phyloP scores from a whole-genome alignment of 1,140 invertebrate genomes.

The Pseudomyrmex gracilis region DNA sequence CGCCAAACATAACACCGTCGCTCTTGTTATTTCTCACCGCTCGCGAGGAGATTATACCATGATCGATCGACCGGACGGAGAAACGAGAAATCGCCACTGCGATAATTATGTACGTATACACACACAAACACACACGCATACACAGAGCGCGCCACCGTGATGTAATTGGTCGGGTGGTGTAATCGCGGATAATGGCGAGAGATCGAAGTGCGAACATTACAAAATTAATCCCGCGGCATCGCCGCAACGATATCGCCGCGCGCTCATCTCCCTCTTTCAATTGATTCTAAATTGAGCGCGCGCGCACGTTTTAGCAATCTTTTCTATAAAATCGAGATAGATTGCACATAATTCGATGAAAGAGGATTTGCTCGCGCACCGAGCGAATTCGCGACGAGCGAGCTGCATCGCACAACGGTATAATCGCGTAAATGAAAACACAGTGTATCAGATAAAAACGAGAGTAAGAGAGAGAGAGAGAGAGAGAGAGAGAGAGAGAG shows the following conservation, averaged over 20 bases:
- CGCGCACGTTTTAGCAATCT: background rate
- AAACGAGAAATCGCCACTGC: slow-evolving; percentile 62
- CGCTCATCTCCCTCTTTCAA: too few species aligned
- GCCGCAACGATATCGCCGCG: background rate
- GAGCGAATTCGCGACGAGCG: background rate
- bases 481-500: background rate
- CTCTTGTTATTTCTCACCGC: slow-evolving; percentile 53
- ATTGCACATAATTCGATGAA: background rate
- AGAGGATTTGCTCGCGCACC: background rate
- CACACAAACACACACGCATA: too few species aligned
- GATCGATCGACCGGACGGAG: slow-evolving; percentile 54
- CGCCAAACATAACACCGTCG: slow-evolving; percentile 1
- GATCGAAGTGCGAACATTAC: slow-evolving; percentile 54
- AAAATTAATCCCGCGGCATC: slow-evolving; percentile 38
- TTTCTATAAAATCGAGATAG: background rate
- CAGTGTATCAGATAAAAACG: background rate
- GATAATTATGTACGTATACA: slow-evolving; percentile 44
- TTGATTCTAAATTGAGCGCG: slow-evolving; percentile 15
- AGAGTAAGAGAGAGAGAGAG: background rate
- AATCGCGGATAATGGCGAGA: slow-evolving; percentile 66
- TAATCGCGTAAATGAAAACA: background rate
- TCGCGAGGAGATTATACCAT: slow-evolving; percentile 48
- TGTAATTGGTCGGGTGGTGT: slow-evolving; percentile 66
- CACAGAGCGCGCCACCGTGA: slow-evolving; percentile 25
- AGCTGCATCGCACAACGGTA: too few species aligned